phyloP scores from a whole-genome alignment of 2,113 vertebrate species.

The Rynchops niger region DNA sequence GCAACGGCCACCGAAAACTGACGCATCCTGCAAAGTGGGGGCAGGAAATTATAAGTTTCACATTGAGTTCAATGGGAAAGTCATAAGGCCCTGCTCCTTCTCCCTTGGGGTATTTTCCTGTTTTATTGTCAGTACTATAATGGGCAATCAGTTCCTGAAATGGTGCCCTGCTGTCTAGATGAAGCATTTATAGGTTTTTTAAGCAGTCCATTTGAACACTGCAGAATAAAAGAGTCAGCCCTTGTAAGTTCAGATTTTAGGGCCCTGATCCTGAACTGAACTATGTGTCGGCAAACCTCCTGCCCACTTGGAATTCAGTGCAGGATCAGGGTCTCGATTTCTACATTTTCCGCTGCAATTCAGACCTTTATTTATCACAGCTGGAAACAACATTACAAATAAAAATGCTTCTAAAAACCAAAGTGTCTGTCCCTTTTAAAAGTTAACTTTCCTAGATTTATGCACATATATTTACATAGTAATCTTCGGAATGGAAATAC shows the following conservation, averaged over 20 bases:
- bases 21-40: not conserved
- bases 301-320: slow-evolving; percentile 23
- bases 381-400: slow-evolving; percentile 41
- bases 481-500: slow-evolving; percentile 16
- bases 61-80: slow-evolving; percentile 45
- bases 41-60: slow-evolving; percentile 54
- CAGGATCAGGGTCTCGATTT: not conserved
- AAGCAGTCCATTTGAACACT: slow-evolving; percentile 52
- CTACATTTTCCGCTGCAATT: not conserved
- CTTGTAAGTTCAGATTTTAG: slow-evolving; percentile 26
- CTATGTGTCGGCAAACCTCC: not conserved
- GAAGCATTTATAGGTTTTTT: slow-evolving; percentile 60
- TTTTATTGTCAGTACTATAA: slow-evolving; percentile 64
- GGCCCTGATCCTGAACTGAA: not conserved
- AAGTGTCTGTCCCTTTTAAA: slow-evolving; percentile 27
- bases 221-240: slow-evolving; percentile 24
- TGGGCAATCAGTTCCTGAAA: slow-evolving; percentile 66
- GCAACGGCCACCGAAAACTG: not conserved
- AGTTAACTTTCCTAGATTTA: slow-evolving; percentile 46
- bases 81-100: slow-evolving; percentile 24
- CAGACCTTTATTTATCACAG: slow-evolving; percentile 47
- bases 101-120: slow-evolving; percentile 53
- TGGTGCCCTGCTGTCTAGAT: slow-evolving; percentile 64
- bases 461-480: slow-evolving; percentile 54
- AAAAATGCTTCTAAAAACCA: slow-evolving; percentile 27